These are phyloP conservation scores for Sorex fumeus DNA, from an alignment of 2,113 vertebrate genomes.

Conservation along the genomic window DNA sequence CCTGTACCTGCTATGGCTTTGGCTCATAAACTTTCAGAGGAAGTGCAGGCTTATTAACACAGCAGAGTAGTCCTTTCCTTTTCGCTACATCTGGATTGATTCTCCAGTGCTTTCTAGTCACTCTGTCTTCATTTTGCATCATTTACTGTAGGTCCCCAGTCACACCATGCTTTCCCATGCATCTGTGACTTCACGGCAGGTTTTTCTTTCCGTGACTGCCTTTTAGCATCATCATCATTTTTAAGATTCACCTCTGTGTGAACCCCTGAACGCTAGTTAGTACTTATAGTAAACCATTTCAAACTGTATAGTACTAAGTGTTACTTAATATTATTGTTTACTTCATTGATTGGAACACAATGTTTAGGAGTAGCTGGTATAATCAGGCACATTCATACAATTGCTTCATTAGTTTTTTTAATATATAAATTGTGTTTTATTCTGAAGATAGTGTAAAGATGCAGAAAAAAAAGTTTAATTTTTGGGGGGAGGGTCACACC, in stretches of 20 bases:
- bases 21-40: neutral
- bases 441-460: neutral
- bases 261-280: neutral
- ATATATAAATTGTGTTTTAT: neutral
- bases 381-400: neutral
- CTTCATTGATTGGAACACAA: neutral
- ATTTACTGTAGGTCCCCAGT: neutral
- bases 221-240: neutral
- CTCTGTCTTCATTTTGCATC: neutral
- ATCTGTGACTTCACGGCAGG: neutral
- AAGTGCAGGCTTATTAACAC: neutral
- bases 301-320: neutral
- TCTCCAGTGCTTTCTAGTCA: neutral
- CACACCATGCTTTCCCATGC: rapidly evolving
- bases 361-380: neutral
- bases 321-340: neutral
- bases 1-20: neutral
- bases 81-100: neutral
- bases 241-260: neutral
- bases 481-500: no score
- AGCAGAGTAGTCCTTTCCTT: neutral
- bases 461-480: neutral
- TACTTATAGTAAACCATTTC: neutral
- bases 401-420: neutral
- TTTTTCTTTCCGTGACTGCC: neutral